Conservation (phyloP, 2,113 vertebrate genomes). For the Hydropotes inermis region DNA sequence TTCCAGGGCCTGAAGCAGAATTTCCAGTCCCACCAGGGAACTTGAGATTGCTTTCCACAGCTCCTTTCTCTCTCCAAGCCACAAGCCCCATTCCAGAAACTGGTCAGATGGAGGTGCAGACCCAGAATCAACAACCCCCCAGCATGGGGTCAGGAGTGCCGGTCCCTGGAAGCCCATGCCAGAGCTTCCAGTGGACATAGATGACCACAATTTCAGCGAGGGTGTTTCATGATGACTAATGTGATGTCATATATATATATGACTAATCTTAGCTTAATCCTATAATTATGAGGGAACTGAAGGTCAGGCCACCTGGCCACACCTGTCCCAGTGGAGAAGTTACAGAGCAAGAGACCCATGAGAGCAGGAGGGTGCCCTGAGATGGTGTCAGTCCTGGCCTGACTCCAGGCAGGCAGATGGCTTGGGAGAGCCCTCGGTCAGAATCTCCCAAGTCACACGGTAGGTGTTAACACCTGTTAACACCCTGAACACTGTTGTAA, state of each 20-base stretch:
- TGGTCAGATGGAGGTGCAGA: neutral
- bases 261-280: neutral
- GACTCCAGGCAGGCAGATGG: neutral
- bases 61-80: neutral
- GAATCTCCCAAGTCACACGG: neutral
- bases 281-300: neutral
- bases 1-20: conserved; percentile 50
- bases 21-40: conserved; percentile 28
- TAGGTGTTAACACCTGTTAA: neutral
- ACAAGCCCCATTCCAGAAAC: neutral
- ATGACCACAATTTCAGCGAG: fast-evolving
- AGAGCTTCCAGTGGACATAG: neutral
- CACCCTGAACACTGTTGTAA: neutral
- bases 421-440: neutral
- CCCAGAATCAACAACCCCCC: neutral
- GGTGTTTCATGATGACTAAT: neutral
- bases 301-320: neutral
- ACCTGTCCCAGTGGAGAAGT: neutral
- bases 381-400: neutral
- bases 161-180: neutral
- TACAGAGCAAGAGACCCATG: neutral
- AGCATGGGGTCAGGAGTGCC: fast-evolving
- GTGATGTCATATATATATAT: neutral
- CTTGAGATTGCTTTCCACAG: neutral
- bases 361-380: neutral